These are phyloP conservation scores for Ichneumoninae sp. DNA, from an alignment of 2,888 invertebrate species.

Conservation along the genomic window DNA sequence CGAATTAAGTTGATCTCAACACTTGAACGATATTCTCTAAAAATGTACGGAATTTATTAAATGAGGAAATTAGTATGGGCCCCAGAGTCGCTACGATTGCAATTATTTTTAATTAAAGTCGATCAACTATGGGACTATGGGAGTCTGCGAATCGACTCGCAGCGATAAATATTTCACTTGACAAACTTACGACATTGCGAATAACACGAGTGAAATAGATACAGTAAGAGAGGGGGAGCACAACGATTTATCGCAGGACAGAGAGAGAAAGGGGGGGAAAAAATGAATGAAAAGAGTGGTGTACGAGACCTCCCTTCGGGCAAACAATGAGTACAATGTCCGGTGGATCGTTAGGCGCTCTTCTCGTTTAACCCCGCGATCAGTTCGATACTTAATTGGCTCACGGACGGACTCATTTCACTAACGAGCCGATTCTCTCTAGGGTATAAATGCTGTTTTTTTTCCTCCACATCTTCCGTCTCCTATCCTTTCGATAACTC, in stretches of 20 bases:
- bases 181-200: background rate
- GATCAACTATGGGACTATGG: background rate
- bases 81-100: background rate
- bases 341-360: constrained; percentile 70
- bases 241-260: constrained; percentile 32
- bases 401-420: constrained; percentile 72
- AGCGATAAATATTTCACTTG: constrained; percentile 9
- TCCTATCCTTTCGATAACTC: constrained; percentile 15
- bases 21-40: background rate
- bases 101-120: background rate
- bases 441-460: constrained; percentile 64
- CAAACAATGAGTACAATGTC: constrained; percentile 73
- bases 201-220: constrained; percentile 12
- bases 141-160: background rate
- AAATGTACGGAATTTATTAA: background rate
- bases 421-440: constrained; percentile 72
- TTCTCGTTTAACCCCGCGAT: constrained; percentile 68
- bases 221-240: constrained; percentile 17
- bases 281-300: constrained; percentile 41
- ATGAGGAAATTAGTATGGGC: background rate
- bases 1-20: background rate
- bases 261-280: constrained; percentile 24
- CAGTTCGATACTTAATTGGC: constrained; percentile 73
- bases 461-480: constrained; percentile 31
- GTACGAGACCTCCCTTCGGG: constrained; percentile 63